A percentile compares a stretch with the other conserved stretches of the same genome.
These are phyloP conservation scores for Tiaroga cobitis DNA, from an alignment of 2,797 vertebrate species.

Conservation along the genomic window DNA sequence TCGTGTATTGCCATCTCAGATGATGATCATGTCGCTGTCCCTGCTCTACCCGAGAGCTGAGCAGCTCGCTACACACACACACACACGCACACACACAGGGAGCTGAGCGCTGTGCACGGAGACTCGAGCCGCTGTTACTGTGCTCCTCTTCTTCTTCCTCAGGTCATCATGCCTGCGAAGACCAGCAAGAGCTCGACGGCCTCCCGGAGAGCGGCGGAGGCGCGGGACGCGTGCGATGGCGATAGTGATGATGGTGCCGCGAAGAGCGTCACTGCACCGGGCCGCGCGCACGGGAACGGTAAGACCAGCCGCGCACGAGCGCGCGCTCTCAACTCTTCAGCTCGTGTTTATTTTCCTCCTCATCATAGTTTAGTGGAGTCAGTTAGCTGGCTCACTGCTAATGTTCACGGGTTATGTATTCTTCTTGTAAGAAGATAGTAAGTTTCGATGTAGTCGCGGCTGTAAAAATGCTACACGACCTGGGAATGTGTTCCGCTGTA, in stretches of 20 bases:
- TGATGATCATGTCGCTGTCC: no score
- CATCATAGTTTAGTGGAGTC: neutral
- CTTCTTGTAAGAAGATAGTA: no score
- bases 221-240: slow-evolving; percentile 78
- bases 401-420: no score
- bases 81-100: no score
- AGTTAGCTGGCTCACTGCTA: neutral
- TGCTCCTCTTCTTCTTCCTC: neutral
- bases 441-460: neutral
- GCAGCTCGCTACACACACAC: no score
- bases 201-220: slow-evolving; percentile 78
- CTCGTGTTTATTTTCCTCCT: neutral
- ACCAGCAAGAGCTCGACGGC: slow-evolving; percentile 85
- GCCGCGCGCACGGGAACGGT: neutral
- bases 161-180: slow-evolving; percentile 87
- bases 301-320: no score
- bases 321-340: no score
- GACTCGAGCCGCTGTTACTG: no score
- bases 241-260: slow-evolving; percentile 60
- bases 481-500: neutral
- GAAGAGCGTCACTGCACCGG: neutral
- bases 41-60: no score
- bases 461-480: neutral
- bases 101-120: no score
- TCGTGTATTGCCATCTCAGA: no score